Base-by-base conservation (phyloP, 2,888 invertebrate genomes). In the Priocnemis perturbator region DNA sequence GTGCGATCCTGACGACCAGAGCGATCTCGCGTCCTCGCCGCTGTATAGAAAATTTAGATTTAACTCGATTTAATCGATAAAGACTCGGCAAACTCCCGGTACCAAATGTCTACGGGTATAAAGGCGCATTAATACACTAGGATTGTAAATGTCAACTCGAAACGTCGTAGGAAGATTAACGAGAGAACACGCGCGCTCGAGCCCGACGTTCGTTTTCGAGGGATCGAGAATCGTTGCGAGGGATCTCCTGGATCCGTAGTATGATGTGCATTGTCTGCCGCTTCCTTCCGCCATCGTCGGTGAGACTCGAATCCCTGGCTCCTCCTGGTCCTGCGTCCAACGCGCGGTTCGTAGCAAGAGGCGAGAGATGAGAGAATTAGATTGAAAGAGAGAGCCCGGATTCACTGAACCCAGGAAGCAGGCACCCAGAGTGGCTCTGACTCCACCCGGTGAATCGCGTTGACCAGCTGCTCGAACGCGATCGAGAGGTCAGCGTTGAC, bases 361-460 rank as follows among this genome's bases (percentile, higher is more conserved):
- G 37, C 37, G 37, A 37, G 37, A 37, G 37, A 37, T 37, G 37
- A 11, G 37, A 37, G 37, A 11, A 37, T 37, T 37, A 37, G 37
- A 37, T 37, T 37, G 37, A 37, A 37, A 37, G 7, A 37, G 37
- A 37, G 37, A 11, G 37, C 37, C 11, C 20, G 19, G 11, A 57
- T 77, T 90, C 93, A 96, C 91, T 96, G 96, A 80, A 97, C 95
- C 98, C 98, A 98, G 7, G 95, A 94, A 48, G 96, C 95, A 37
- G 99, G 98, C 48, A 98, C 98, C 98, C 98, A 99, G 17, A 97
- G 92, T 0, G 98, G 97, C 86, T 98, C 97, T 0, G 94, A 94
- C 90, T 98, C 98, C 30, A 98, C 93, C 81, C 94, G 92, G 90
- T 96, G 94, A 44, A 96, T 94, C 55, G 94, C 93, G 81, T 93